Conservation (phyloP, 2,797 vertebrate species). For the Galagoides demidoff region DNA sequence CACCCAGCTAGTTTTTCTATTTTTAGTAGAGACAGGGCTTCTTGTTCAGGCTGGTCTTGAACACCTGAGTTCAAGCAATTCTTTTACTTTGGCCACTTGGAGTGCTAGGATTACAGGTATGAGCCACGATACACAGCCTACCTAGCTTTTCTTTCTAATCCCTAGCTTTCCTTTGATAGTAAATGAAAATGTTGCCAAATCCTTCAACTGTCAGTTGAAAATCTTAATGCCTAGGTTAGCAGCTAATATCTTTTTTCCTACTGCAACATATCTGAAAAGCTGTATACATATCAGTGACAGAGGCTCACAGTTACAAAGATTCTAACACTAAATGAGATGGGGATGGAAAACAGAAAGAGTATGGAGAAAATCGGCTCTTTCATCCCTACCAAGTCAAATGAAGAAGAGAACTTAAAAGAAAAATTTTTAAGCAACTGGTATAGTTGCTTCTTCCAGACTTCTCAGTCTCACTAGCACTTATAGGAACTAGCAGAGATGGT, state of each 20-base stretch:
- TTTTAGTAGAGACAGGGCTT: too few species aligned
- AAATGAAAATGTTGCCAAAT: constrained; percentile 32
- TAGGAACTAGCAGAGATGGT: not conserved
- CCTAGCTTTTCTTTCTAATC: not conserved
- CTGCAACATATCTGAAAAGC: not conserved
- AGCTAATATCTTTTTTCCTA: not conserved
- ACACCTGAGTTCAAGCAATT: too few species aligned
- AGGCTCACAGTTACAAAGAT: not conserved
- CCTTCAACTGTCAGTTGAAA: not conserved
- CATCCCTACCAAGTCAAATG: not conserved
- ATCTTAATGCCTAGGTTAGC: not conserved
- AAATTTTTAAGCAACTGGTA: not conserved
- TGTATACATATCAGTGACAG: not conserved
- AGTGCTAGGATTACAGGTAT: too few species aligned
- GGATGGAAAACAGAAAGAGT: not conserved
- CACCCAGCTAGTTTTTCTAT: too few species aligned
- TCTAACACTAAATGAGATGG: constrained; percentile 7
- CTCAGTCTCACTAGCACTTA: constrained; percentile 37
- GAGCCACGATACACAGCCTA: not conserved
- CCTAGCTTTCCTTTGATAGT: not conserved
- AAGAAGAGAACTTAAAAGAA: not conserved
- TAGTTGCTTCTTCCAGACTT: not conserved
- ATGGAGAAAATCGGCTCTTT: not conserved
- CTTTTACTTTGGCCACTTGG: too few species aligned
- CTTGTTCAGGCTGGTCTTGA: too few species aligned